A percentile compares a stretch with the other conserved stretches of the same genome.
Evolutionary conservation across 2,888 invertebrate genomes (phyloP).

Genomic region (Chrysolina oricalcia): DNA sequence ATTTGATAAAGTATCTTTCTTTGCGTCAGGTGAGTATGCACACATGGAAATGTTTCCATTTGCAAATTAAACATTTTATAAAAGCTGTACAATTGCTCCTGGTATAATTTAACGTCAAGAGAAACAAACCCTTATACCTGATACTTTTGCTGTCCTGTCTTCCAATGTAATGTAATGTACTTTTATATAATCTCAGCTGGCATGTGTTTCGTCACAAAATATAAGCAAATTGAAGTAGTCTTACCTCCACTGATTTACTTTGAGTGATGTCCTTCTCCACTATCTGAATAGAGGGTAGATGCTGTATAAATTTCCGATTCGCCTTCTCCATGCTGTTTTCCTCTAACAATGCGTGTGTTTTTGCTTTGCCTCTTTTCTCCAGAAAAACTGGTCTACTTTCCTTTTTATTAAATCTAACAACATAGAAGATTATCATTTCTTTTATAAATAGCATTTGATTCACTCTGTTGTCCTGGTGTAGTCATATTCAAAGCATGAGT

Average conservation of each 20-base stretch:
- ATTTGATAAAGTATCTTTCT: background rate
- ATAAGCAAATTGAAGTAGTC: background rate
- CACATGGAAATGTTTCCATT: background rate
- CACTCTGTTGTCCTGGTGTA: background rate
- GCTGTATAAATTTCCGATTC: background rate
- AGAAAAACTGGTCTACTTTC: constrained; percentile 13
- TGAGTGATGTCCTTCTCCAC: background rate
- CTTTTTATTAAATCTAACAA: background rate
- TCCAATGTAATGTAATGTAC: background rate
- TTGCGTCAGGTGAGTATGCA: background rate
- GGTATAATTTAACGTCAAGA: background rate
- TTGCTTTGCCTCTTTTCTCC: no score
- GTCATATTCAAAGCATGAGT: background rate
- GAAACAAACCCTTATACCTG: background rate
- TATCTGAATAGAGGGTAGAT: background rate
- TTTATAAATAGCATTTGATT: background rate
- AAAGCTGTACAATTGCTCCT: background rate
- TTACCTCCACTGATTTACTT: background rate
- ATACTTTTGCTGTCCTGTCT: background rate
- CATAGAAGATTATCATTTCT: constrained; percentile 12
- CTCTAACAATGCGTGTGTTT: background rate
- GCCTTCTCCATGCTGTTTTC: background rate
- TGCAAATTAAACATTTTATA: background rate
- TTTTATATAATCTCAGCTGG: background rate
- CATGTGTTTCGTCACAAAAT: background rate